A percentile compares a stretch with the other conserved stretches of the same genome.
Conservation (phyloP, 2,797 vertebrate species). For the Lepilemur ruficaudatus region DNA sequence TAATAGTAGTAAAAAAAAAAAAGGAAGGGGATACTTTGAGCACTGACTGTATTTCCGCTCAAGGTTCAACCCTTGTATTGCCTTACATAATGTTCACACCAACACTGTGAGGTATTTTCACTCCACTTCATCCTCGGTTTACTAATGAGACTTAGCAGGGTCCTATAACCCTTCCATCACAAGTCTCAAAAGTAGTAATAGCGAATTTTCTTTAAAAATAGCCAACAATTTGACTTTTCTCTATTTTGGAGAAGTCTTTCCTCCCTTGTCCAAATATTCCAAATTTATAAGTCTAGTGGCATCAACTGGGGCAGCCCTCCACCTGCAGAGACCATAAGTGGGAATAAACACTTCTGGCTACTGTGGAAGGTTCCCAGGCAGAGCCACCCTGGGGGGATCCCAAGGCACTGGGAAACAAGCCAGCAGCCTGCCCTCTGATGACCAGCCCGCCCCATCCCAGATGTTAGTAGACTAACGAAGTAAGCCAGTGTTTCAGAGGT, state of each 20-base stretch:
- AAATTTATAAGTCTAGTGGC: not conserved
- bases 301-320: not conserved
- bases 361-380: not conserved
- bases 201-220: not conserved
- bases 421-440: not conserved
- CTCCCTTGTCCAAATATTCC: not conserved
- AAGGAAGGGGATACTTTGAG: not conserved
- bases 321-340: not conserved
- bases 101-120: not conserved
- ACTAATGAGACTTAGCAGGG: not conserved
- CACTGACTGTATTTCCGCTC: not conserved
- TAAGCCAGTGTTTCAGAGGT: not conserved
- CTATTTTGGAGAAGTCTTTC: not conserved
- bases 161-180: not conserved
- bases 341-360: not conserved
- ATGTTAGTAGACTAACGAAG: not conserved
- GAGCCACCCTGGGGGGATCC: not conserved
- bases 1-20: not conserved
- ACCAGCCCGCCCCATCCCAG: not conserved
- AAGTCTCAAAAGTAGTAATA: not conserved
- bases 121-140: not conserved
- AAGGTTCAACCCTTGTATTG: fast-evolving
- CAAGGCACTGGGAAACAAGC: not conserved
- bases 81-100: not conserved
- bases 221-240: not conserved